Base-by-base conservation (phyloP, 1,140 invertebrate species). In the Antheraea mylitta region DNA sequence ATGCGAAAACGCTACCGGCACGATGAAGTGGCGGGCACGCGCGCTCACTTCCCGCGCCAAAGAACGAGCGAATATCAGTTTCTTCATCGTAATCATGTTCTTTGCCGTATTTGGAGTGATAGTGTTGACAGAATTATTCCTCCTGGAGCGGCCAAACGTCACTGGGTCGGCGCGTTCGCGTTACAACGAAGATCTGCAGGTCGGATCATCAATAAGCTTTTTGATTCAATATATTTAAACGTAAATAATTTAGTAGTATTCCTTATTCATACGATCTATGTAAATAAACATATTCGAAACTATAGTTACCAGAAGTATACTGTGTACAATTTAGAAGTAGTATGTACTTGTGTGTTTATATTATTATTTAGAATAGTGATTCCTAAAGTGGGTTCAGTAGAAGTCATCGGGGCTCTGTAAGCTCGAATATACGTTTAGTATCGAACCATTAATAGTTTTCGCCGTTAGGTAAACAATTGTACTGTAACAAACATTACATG, bases 11-110 rank as follows among this genome's bases (percentile, higher is more conserved):
- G 70, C 72, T 70, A 69, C 69, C 77, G 69, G 68, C 80, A 82
- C 75, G 69, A 91, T 89, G 87, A 83, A 85, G 80, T 87, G 86
- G 86, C 83, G 82, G 72, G 79, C 78, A 78, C 86, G 86, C 75
- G 78, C 82, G 75, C 75, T 80, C 30, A 72, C 83, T 75, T 82
- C 84, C 74, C 91, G 94, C 81, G 94, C 95, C 63, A 94, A 95
- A 75, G 96, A 97, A 80, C 93, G 97, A 66, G 96, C 96, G 67
- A 96, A 96, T 82, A 95, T 97, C 94, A 97, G 96, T 72, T 97
- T 97, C 89, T 95, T 97, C 91, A 95, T 98, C 79, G 96, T 98
- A 37, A 94, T 98, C 69, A 96, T 97, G 93, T 98, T 98, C 86
- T 97, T 98, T 83, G 96, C 95, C n/a, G 95, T 98, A 48, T 98